Conservation (phyloP, 2,888 invertebrate species). For the Ceriagrion tenellum region DNA sequence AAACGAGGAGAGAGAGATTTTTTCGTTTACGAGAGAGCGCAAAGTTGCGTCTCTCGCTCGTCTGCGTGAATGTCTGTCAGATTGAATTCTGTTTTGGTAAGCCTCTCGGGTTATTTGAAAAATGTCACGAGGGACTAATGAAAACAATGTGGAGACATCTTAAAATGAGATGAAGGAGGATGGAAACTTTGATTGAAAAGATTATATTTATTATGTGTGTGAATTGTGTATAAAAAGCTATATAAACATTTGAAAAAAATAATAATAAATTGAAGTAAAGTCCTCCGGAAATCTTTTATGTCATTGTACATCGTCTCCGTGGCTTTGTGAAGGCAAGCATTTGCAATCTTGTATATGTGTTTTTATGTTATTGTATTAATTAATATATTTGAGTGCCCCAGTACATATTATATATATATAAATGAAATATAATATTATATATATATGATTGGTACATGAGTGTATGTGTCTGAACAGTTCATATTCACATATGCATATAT, state of each 20-base stretch:
- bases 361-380: neutral
- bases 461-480: neutral
- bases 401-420: neutral
- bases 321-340: neutral
- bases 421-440: neutral
- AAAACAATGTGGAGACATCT: neutral
- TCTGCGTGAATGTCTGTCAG: too few species aligned
- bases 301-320: neutral
- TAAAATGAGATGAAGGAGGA: neutral
- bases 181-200: neutral
- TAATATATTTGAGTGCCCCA: conserved; percentile 16
- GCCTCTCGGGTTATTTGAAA: too few species aligned
- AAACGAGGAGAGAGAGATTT: too few species aligned
- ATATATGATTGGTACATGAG: neutral
- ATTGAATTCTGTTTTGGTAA: too few species aligned
- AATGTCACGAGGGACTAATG: too few species aligned
- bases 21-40: too few species aligned
- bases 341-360: conserved; percentile 5
- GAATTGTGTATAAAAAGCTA: neutral
- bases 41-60: too few species aligned
- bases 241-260: neutral
- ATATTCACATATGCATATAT: conserved; percentile 22
- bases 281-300: neutral
- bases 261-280: neutral
- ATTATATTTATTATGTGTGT: conserved; percentile 11